Conservation (phyloP, 2,888 invertebrate species). For the Tholera decimalis region DNA sequence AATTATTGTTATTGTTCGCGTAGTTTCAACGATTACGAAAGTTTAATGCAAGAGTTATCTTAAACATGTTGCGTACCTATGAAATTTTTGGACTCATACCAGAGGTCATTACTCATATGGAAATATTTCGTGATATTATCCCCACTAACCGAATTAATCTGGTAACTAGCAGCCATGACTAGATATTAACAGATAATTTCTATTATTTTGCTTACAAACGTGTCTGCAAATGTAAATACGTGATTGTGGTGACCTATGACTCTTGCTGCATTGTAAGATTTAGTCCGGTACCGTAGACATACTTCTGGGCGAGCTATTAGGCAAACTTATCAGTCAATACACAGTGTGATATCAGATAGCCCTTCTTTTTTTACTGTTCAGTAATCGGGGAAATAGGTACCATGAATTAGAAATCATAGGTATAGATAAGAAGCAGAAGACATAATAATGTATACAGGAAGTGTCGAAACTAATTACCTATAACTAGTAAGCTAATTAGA, state of each 20-base stretch:
- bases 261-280: constrained; percentile 3
- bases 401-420: not conserved
- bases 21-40: constrained; percentile 16
- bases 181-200: not conserved
- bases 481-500: not conserved
- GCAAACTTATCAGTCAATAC: not conserved
- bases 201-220: not conserved
- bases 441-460: not conserved
- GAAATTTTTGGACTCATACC: constrained; percentile 22
- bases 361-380: not conserved
- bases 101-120: too few relatives aligned
- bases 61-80: not conserved
- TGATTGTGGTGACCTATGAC: constrained; percentile 9
- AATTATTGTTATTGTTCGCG: constrained; percentile 42
- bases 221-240: not conserved
- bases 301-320: not conserved
- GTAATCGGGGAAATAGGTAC: not conserved
- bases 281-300: not conserved
- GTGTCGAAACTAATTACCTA: constrained; percentile 4
- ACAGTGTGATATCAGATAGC: not conserved
- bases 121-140: too few relatives aligned
- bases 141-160: not conserved
- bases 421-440: not conserved
- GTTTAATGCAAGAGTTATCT: constrained; percentile 30
- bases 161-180: not conserved